Conservation (phyloP, 2,113 vertebrate genomes). For the Agapornis roseicollis region DNA sequence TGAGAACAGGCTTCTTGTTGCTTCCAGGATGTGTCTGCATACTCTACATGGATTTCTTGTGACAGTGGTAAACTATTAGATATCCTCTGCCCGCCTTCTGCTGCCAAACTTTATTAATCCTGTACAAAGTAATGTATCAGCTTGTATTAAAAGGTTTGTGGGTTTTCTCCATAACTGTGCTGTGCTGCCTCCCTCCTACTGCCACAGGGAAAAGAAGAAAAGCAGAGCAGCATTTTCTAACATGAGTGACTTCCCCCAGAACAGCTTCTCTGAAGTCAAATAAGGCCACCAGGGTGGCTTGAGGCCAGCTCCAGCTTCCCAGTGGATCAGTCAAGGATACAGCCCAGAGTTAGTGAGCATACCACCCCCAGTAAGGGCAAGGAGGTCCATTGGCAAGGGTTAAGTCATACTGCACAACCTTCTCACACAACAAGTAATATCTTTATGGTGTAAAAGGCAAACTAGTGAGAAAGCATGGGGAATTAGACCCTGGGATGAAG, state of each 20-base stretch:
- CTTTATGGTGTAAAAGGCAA: neutral
- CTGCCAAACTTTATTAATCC: neutral
- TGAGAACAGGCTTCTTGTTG: neutral
- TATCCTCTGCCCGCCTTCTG: neutral
- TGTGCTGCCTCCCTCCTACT: neutral
- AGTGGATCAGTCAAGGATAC: neutral
- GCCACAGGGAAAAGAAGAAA: neutral
- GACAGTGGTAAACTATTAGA: neutral
- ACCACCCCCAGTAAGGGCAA: neutral
- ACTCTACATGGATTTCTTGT: neutral
- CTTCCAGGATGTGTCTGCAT: neutral
- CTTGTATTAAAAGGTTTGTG: neutral
- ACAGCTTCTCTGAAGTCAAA: neutral
- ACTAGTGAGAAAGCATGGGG: rapidly evolving
- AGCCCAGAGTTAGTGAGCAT: neutral
- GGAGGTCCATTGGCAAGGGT: neutral
- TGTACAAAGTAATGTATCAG: neutral
- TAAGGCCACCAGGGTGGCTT: neutral
- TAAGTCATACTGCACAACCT: neutral
- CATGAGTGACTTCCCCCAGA: neutral
- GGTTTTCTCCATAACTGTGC: neutral
- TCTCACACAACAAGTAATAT: rapidly evolving
- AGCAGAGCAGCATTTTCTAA: neutral
- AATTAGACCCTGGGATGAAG: neutral
- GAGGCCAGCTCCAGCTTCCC: neutral